These are phyloP conservation scores for Nemotelus pantherinus DNA, from an alignment of 2,888 invertebrate genomes.

Conservation along the genomic window DNA sequence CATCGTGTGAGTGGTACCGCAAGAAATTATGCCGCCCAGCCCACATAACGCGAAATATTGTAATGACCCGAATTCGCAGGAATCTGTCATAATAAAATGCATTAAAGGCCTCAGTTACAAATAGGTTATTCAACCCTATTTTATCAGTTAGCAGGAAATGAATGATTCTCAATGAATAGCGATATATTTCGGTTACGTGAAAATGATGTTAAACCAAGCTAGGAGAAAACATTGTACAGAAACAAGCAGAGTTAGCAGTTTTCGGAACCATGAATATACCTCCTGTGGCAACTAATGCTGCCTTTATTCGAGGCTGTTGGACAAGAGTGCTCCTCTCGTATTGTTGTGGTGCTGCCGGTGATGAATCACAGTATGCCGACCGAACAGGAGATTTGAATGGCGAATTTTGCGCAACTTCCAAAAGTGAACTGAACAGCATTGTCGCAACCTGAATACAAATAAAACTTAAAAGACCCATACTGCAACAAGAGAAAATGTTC, in stretches of 20 bases:
- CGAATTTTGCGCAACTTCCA: conserved; percentile 72
- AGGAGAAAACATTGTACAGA: too few species aligned
- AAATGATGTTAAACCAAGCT: too few species aligned
- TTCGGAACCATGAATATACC: conserved; percentile 54
- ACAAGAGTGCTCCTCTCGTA: conserved; percentile 49
- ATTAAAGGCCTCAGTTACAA: neutral
- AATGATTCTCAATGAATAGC: too few species aligned
- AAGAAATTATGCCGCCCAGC: conserved; percentile 80
- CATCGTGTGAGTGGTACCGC: conserved; percentile 67
- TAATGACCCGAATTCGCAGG: conserved; percentile 89
- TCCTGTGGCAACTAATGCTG: conserved; percentile 59
- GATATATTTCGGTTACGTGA: too few species aligned
- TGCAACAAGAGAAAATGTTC: neutral
- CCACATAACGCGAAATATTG: conserved; percentile 94
- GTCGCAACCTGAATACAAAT: conserved; percentile 47
- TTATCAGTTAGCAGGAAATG: too few species aligned
- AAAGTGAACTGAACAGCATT: conserved; percentile 70
- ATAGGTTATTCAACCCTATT: too few species aligned
- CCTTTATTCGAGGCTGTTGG: conserved; percentile 59
- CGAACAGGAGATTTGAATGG: conserved; percentile 73
- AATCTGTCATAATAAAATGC: conserved; percentile 63
- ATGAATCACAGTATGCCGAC: conserved; percentile 69
- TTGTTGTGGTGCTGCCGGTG: conserved; percentile 48
- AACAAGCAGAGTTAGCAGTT: neutral
- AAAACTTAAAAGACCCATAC: neutral